A percentile compares a stretch with the other conserved stretches of the same genome.
Conservation (phyloP, 2,113 vertebrate genomes). For the Engraulis encrasicolus region DNA sequence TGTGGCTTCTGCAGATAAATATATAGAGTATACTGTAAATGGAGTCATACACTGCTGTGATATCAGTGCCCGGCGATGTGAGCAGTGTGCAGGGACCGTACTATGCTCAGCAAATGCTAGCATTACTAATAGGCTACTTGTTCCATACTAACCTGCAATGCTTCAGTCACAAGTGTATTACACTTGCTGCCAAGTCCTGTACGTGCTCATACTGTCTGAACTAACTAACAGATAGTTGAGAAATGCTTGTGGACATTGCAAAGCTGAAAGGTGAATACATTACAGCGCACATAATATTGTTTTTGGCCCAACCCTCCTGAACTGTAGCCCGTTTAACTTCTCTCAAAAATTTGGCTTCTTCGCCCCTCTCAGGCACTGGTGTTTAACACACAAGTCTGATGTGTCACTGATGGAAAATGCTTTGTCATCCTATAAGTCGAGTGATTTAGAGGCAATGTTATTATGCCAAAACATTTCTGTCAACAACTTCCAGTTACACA, state of each 20-base stretch:
- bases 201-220: neutral
- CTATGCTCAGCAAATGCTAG: no score
- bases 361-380: slow-evolving; percentile 48
- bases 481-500: slow-evolving; percentile 50
- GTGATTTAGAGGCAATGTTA: slow-evolving; percentile 50
- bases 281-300: slow-evolving; percentile 59
- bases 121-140: no score
- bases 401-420: slow-evolving; percentile 45
- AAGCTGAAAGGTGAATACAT: slow-evolving; percentile 54
- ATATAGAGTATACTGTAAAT: no score
- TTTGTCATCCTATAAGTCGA: slow-evolving; percentile 34
- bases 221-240: slow-evolving; percentile 41
- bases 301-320: slow-evolving; percentile 57
- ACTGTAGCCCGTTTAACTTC: slow-evolving; percentile 12
- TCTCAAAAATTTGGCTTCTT: slow-evolving; percentile 49
- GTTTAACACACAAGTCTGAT: slow-evolving; percentile 56
- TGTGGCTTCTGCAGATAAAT: no score
- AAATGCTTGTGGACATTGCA: slow-evolving; percentile 56
- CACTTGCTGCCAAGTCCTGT: no score
- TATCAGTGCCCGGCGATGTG: no score
- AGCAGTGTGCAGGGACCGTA: no score
- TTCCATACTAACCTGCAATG: no score
- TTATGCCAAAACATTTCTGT: slow-evolving; percentile 57
- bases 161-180: no score
- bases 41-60: no score